Base-by-base conservation (phyloP, 64 coral and sea anemone species). In the Platygyra sinensis region DNA sequence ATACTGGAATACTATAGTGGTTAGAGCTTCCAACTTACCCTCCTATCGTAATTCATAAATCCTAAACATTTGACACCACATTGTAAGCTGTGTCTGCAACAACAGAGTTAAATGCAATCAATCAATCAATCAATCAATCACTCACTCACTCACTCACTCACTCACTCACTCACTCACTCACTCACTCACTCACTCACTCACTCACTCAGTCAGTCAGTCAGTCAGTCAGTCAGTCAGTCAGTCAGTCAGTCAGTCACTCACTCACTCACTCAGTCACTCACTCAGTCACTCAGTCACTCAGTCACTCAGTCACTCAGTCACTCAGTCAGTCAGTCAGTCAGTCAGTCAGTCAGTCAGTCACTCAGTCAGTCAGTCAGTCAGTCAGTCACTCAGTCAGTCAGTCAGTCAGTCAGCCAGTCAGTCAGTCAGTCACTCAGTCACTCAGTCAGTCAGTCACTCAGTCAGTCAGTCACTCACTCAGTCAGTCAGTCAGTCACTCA, bases 11-110 rank as follows among this genome's bases (percentile, higher is more conserved):
- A 9, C 54, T 57, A 16, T 14, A 15, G 54, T 57, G 54, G 54
- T 60, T 60, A 8, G 3, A 72, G 27, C 30, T 28, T 22, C 30
- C 52, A 8, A 93, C 96, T 91, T 80, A 98, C 96, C 93, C 93
- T 87, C 88, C 85, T 98, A 83, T 98, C 96, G 67, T 93, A 98
- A 61, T 95, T 98, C 64, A 95, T 69, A 63, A 95, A 77, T 31
- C 87, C 88, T 30, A 98, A 77, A 74, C 93, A 98, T 86, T 98
- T 98, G 11, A 98, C 87, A 78, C 93, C 96, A 86, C 96, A 98
- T 78, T 96, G 94, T 73, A 98, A 93, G 87, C 96, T 98, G 73
- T 90, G 93, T 14, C 93, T 95, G 75, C 13, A 73, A 83, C 17
- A 74, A 83, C 52, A n/a, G 16, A 62, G 60, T 29, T 30, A 19